These are phyloP conservation scores for Electrophaes corylata DNA, from an alignment of 2,888 invertebrate species.

Conservation along the genomic window DNA sequence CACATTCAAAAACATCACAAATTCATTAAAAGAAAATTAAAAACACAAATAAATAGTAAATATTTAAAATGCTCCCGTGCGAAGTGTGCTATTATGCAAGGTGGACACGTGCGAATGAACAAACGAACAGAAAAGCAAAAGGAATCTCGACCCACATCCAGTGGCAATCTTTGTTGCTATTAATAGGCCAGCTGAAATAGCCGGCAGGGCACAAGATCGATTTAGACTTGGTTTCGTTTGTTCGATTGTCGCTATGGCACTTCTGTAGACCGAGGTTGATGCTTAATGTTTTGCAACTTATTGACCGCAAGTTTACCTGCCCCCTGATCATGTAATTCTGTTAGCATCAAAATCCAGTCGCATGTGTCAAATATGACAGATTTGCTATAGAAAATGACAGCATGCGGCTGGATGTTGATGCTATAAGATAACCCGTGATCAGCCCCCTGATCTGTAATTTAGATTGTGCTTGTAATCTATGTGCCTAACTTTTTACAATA, in stretches of 20 bases:
- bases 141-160: conserved; percentile 73
- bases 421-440: no score
- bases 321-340: no score
- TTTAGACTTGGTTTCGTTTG: conserved; percentile 58
- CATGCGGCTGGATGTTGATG: no score
- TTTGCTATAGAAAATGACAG: no score
- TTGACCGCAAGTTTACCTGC: no score
- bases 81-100: conserved; percentile 48
- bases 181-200: conserved; percentile 73
- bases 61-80: no score
- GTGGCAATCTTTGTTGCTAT: conserved; percentile 62
- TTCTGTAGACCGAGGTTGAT: conserved; percentile 25
- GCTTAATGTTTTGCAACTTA: neutral
- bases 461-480: no score
- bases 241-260: conserved; percentile 56
- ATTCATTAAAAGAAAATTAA: neutral
- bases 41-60: neutral
- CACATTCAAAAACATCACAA: neutral
- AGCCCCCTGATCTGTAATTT: no score
- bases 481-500: no score
- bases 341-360: no score
- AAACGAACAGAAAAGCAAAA: conserved; percentile 50
- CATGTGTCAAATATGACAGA: no score
- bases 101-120: conserved; percentile 40
- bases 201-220: conserved; percentile 69